phyloP scores from a whole-genome alignment of 2,113 vertebrate species.

The Heptranchias perlo region DNA sequence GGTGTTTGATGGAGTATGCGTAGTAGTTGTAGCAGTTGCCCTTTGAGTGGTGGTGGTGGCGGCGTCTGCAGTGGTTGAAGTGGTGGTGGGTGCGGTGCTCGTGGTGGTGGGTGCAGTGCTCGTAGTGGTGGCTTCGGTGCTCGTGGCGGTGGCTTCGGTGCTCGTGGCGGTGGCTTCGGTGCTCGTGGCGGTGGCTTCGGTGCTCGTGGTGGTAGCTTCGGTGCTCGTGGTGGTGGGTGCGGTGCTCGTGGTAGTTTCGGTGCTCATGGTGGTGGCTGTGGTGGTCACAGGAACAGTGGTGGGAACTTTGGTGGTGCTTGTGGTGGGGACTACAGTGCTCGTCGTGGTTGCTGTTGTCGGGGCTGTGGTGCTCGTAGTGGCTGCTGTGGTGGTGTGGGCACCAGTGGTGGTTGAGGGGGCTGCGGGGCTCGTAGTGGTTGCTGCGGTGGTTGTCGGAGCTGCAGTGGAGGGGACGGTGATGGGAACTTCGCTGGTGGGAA shows the following conservation, averaged over 20 bases:
- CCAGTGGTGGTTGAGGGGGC: background rate
- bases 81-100: background rate
- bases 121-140: background rate
- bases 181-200: background rate
- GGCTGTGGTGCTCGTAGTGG: background rate
- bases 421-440: background rate
- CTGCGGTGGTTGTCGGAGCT: background rate
- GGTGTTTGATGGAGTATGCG: background rate
- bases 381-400: background rate
- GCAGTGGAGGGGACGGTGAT: constrained; percentile 23
- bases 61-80: background rate
- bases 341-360: background rate
- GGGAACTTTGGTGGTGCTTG: accelerated
- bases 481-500: constrained; percentile 31
- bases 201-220: background rate
- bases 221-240: background rate
- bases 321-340: background rate
- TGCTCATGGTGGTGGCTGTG: background rate
- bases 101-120: background rate
- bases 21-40: background rate
- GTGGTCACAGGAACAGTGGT: background rate
- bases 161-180: background rate
- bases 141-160: background rate
- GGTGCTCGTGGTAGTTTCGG: constrained; percentile 25
- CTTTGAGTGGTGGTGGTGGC: background rate